Evolutionary conservation across 2,113 vertebrate genomes (phyloP).

Genomic region (Pheucticus melanocephalus): DNA sequence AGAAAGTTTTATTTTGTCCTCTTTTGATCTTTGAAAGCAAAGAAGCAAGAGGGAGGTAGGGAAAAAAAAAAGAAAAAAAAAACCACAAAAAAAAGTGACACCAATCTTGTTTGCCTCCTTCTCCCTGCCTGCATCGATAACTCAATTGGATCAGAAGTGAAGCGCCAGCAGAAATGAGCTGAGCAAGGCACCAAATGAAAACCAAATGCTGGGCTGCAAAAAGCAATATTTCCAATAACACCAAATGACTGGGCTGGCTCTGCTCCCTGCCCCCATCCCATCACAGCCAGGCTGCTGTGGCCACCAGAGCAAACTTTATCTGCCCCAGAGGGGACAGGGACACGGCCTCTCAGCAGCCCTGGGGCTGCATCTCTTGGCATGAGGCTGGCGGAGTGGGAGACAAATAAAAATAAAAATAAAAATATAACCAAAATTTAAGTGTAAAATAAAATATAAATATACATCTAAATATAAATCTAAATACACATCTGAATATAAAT

Average conservation of each 20-base stretch:
- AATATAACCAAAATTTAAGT: too few relatives aligned
- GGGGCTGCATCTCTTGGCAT: neutral
- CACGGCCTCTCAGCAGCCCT: neutral
- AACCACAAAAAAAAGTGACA: conserved; percentile 39
- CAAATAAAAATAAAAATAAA: too few relatives aligned
- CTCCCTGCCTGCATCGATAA: conserved; percentile 48
- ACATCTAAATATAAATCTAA: too few relatives aligned
- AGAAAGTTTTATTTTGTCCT: conserved; percentile 52
- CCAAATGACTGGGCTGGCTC: conserved; percentile 1
- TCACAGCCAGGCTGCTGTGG: neutral
- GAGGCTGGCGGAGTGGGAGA: neutral
- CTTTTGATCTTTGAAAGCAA: conserved; percentile 74
- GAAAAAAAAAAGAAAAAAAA: neutral
- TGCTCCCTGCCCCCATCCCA: neutral
- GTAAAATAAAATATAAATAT: too few relatives aligned
- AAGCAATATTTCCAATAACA: conserved; percentile 26
- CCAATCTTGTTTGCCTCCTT: conserved; percentile 38
- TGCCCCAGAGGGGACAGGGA: neutral
- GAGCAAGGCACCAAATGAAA: conserved; percentile 49
- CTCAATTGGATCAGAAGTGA: conserved; percentile 42
- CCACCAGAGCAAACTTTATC: neutral
- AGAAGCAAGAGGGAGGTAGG: conserved; percentile 1
- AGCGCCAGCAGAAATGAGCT: conserved; percentile 33
- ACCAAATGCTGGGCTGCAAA: conserved; percentile 37
- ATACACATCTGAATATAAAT: neutral